phyloP scores from a whole-genome alignment of 2,797 vertebrate genomes.

The Scleropages formosus region DNA sequence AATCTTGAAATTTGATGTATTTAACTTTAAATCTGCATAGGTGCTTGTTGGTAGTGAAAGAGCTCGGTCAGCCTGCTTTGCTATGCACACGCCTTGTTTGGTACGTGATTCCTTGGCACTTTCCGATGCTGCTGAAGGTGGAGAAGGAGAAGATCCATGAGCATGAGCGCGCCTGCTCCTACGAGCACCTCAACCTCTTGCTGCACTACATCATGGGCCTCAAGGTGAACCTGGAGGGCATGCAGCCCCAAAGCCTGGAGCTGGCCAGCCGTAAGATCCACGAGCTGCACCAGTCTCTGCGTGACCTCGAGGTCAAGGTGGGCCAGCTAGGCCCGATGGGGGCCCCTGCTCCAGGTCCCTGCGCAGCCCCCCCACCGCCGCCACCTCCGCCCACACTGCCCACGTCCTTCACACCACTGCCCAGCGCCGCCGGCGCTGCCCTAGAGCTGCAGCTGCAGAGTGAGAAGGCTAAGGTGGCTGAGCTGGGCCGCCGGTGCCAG shows the following conservation, averaged over 20 bases:
- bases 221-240: conserved; percentile 76
- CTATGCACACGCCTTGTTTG: neutral
- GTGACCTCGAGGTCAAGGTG: conserved; percentile 47
- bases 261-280: conserved; percentile 71
- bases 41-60: neutral
- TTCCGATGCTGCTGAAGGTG: conserved; percentile 65
- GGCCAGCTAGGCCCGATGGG: conserved; percentile 64
- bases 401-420: conserved; percentile 55
- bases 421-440: conserved; percentile 26
- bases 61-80: too few relatives aligned
- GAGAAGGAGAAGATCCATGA: conserved; percentile 83
- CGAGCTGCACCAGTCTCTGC: conserved; percentile 65
- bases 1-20: neutral
- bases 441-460: conserved; percentile 58
- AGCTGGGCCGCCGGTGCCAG: conserved; percentile 77
- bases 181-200: conserved; percentile 86
- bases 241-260: conserved; percentile 76
- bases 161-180: conserved; percentile 80
- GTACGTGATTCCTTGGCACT: neutral
- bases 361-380: conserved; percentile 43
- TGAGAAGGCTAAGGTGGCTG: conserved; percentile 69
- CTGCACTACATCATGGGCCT: conserved; percentile 82
- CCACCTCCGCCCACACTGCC: conserved; percentile 59
- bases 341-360: conserved; percentile 41
- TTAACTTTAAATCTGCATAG: neutral